Evolutionary conservation across 2,113 vertebrate genomes (phyloP).

Genomic region (Coptodon rendalli): DNA sequence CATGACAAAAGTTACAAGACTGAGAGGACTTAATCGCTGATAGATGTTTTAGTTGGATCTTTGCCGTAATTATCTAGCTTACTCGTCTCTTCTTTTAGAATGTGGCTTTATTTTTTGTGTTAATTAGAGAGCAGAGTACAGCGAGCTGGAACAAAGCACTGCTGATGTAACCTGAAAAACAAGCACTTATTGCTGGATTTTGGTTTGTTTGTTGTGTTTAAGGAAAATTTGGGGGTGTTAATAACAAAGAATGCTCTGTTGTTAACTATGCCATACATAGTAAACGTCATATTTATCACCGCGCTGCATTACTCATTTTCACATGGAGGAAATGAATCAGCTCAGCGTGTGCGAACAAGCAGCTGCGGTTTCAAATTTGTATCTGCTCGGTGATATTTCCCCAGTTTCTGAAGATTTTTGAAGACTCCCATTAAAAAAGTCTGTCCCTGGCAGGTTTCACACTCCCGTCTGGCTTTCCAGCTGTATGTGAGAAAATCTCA

Average conservation of each 20-base stretch:
- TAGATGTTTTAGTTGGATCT: background rate
- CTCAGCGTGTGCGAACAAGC: background rate
- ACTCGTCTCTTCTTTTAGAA: background rate
- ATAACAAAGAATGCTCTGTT: background rate
- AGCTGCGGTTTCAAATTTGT: conserved; percentile 33
- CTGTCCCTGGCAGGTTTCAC: conserved; percentile 8
- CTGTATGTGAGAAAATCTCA: conserved; percentile 19
- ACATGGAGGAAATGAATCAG: conserved; percentile 5
- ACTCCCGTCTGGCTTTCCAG: background rate
- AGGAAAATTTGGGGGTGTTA: background rate
- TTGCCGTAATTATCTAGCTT: conserved; percentile 6
- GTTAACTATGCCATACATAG: background rate
- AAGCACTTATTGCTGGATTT: background rate
- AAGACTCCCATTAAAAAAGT: conserved; percentile 31
- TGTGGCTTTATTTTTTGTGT: background rate
- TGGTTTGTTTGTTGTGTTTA: background rate
- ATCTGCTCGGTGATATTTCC: conserved; percentile 22
- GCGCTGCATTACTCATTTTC: background rate
- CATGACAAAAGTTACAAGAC: background rate
- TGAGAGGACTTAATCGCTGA: background rate
- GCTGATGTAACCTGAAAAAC: background rate
- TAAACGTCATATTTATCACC: background rate
- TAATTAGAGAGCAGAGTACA: conserved; percentile 4
- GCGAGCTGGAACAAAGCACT: background rate
- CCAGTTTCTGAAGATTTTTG: conserved; percentile 22